Evolutionary conservation across 2,113 vertebrate genomes (phyloP).

Genomic region (Parus major): DNA sequence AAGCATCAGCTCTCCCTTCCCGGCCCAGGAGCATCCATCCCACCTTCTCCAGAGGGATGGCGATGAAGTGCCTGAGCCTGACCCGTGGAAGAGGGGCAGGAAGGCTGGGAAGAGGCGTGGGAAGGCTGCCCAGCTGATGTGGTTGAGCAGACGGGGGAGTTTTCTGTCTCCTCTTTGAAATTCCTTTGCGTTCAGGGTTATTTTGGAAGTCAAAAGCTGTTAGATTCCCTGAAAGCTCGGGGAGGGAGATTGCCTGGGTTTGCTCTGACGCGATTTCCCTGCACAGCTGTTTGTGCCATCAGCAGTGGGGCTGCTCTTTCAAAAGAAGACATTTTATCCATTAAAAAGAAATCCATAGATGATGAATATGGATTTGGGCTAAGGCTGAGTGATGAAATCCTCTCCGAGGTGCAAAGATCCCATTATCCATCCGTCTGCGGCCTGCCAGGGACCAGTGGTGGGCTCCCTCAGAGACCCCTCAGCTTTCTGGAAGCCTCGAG

Average conservation of each 20-base stretch:
- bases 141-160: not conserved
- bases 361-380: conserved; percentile 31
- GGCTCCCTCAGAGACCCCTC: not conserved
- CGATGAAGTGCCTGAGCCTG: not conserved
- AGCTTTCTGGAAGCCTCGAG: not conserved
- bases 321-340: conserved; percentile 52
- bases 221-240: conserved; percentile 11
- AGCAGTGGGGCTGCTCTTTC: conserved; percentile 7
- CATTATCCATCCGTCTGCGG: not conserved
- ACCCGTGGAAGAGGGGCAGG: not conserved
- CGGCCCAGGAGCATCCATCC: not conserved
- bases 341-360: conserved; percentile 54
- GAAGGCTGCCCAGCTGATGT: conserved; percentile 1
- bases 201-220: conserved; percentile 53
- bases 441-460: not conserved
- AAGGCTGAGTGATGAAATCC: conserved; percentile 28
- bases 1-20: not conserved
- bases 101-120: not conserved
- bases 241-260: conserved; percentile 8
- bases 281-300: conserved; percentile 67
- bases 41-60: not conserved
- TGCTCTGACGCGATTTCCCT: conserved; percentile 7
- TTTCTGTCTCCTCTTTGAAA: conserved; percentile 42
- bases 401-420: not conserved
- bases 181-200: not conserved